A percentile compares a stretch with the other conserved stretches of the same genome.
phyloP scores from a whole-genome alignment of 2,797 vertebrate species.

The Clarias pachynema region DNA sequence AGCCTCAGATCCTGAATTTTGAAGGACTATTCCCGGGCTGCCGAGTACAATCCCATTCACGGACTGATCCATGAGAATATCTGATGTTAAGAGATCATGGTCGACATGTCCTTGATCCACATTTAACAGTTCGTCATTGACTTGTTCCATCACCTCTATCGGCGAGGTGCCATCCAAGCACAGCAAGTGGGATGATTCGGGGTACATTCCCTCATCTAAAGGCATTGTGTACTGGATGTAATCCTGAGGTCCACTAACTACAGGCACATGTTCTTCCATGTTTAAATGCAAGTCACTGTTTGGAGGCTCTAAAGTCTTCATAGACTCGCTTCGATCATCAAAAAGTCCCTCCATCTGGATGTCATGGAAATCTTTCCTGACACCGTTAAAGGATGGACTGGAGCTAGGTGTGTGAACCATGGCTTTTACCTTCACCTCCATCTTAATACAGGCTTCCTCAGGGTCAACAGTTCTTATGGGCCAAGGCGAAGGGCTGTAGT shows the following conservation, averaged over 20 bases:
- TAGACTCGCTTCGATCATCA: slow-evolving; percentile 80
- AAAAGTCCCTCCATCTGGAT: slow-evolving; percentile 87
- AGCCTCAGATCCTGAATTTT: slow-evolving; percentile 82
- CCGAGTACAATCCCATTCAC: slow-evolving; percentile 85
- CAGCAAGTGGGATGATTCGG: slow-evolving; percentile 88
- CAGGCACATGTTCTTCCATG: slow-evolving; percentile 95
- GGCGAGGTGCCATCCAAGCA: slow-evolving; percentile 91
- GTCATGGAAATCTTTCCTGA: slow-evolving; percentile 91
- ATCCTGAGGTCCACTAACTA: slow-evolving; percentile 97
- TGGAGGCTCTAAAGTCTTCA: slow-evolving; percentile 84
- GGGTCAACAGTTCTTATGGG: slow-evolving; percentile 89
- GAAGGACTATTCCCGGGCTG: slow-evolving; percentile 86
- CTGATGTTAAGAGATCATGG: slow-evolving; percentile 82
- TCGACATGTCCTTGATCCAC: slow-evolving; percentile 82
- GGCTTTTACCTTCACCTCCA: slow-evolving; percentile 96
- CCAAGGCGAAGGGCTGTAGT: slow-evolving; percentile 98
- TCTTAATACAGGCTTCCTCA: slow-evolving; percentile 92
- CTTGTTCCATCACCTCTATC: slow-evolving; percentile 91
- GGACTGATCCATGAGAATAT: slow-evolving; percentile 90
- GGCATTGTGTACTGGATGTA: slow-evolving; percentile 99
- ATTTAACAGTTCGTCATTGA: slow-evolving; percentile 77
- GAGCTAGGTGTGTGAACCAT: slow-evolving; percentile 92
- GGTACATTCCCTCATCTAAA: slow-evolving; percentile 99
- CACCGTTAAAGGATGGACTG: slow-evolving; percentile 89
- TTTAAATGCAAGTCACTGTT: slow-evolving; percentile 88